Base-by-base conservation (phyloP, 2,113 vertebrate species). In the Lampris incognitus region DNA sequence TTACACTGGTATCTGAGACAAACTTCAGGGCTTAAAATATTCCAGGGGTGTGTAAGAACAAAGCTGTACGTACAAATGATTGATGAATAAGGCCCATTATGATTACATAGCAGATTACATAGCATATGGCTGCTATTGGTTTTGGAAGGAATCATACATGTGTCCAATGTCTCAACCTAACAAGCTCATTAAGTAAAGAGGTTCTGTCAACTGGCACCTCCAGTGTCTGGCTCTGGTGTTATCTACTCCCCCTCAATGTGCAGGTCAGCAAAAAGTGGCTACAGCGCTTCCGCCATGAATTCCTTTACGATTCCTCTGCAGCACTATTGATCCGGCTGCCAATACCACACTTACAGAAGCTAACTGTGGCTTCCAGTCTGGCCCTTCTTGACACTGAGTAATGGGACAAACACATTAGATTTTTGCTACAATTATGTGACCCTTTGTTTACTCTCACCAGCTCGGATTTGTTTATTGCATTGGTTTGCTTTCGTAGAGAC, bases 141-240 rank as follows among this genome's bases (percentile, higher is more conserved):
- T 88, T 89, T 87, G 79, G 81, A 90, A 78, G 36, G 66, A 69
- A 66, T n/a, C 24, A 2, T 24, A n/a, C 56, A 66, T 67, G 72
- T 84, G 80, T 82, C 62, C 4, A 3, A 66, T 81, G 76, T 82
- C 85, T 81, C 78, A 83, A 84, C 75, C 78, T 87, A 88, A 88
- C 86, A 88, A 88, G 79, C 84, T 81, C 83, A 92, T 92, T 87
- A 87, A 76, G 68, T 84, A 87, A 91, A 92, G 81, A 87, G 86
- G 72, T 85, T 89, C 79, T 83, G 86, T 91, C 88, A 85, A 82
- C 82, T 69, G 77, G 79, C 79, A 87, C 82, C 81, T 80, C 74
- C 62, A 66, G 85, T 72, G 69, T 76, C 72, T 56, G 82, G 76
- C 69, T 72, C 66, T 76, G 76, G 76, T 81, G 39, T 38, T 68